These are phyloP conservation scores for Sinopyrophorus schimmeli DNA, from an alignment of 2,888 invertebrate genomes.

Conservation along the genomic window DNA sequence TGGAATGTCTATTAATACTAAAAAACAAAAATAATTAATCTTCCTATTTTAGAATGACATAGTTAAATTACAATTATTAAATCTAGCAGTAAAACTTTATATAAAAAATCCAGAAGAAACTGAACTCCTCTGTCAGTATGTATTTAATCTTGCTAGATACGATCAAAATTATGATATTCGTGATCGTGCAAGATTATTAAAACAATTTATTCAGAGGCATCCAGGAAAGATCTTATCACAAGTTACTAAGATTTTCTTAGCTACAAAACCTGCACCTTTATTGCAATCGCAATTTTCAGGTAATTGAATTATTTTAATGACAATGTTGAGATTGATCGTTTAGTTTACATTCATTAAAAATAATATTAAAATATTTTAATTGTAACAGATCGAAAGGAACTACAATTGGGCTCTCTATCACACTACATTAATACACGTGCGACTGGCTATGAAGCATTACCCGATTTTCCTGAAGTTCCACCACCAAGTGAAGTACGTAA, in stretches of 20 bases:
- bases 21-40: slow-evolving; percentile 3
- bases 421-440: slow-evolving; percentile 89
- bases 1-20: too few species aligned
- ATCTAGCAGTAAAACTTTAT: slow-evolving; percentile 91
- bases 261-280: slow-evolving; percentile 92
- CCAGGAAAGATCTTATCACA: slow-evolving; percentile 60
- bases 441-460: slow-evolving; percentile 86
- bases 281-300: slow-evolving; percentile 83
- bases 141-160: slow-evolving; percentile 92
- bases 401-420: slow-evolving; percentile 92
- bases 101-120: slow-evolving; percentile 88
- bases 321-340: neutral
- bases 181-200: slow-evolving; percentile 89
- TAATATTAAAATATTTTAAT: slow-evolving; percentile 1
- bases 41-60: slow-evolving; percentile 73
- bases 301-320: slow-evolving; percentile 36
- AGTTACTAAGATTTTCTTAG: slow-evolving; percentile 84
- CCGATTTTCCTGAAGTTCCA: slow-evolving; percentile 76
- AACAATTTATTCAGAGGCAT: slow-evolving; percentile 73
- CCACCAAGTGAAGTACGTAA: slow-evolving; percentile 80
- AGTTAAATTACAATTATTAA: slow-evolving; percentile 94
- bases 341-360: too few species aligned
- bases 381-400: slow-evolving; percentile 72
- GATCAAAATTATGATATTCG: slow-evolving; percentile 98
- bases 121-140: slow-evolving; percentile 85